Evolutionary conservation across 2,888 invertebrate genomes (phyloP).

Genomic region (Exephanes ischioxanthus): DNA sequence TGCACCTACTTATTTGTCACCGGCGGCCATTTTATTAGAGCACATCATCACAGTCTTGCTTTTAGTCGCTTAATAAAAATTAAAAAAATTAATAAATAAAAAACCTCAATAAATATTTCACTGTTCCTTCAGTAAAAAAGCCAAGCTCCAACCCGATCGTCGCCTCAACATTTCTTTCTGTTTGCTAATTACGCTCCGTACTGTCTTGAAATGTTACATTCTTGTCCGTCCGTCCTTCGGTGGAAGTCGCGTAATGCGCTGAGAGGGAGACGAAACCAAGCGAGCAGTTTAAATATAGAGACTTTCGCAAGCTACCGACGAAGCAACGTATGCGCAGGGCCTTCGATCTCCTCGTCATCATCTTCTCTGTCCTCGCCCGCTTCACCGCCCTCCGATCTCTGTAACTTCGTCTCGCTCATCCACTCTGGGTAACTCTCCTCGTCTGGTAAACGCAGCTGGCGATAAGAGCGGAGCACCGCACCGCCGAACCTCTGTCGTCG

Average conservation of each 20-base stretch:
- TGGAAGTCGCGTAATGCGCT: constrained; percentile 9
- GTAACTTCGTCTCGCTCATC: constrained; percentile 16
- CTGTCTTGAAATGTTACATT: constrained; percentile 42
- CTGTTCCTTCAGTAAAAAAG: not conserved
- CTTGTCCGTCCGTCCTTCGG: not conserved
- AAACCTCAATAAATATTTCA: not conserved
- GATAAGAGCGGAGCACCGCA: not conserved
- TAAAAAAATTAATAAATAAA: no score
- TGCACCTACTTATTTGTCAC: no score
- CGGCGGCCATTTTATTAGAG: no score
- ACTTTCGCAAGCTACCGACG: constrained; percentile 55
- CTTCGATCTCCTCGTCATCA: constrained; percentile 56
- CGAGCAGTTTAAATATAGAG: constrained; percentile 61
- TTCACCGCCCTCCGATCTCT: constrained; percentile 3
- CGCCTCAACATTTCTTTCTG: constrained; percentile 32
- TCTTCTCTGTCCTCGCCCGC: constrained; percentile 26
- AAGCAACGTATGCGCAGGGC: constrained; percentile 36
- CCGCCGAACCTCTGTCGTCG: constrained; percentile 43
- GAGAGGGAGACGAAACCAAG: constrained; percentile 20
- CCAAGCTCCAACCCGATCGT: not conserved
- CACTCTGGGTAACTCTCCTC: constrained; percentile 1
- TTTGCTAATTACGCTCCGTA: constrained; percentile 48
- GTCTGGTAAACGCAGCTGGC: constrained; percentile 18
- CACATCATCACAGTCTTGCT: no score
- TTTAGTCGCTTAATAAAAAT: no score